Percentiles rank a stretch among this genome's conserved stretches.
Conservation (phyloP, 2,888 invertebrate species). For the Agrotis clavis region DNA sequence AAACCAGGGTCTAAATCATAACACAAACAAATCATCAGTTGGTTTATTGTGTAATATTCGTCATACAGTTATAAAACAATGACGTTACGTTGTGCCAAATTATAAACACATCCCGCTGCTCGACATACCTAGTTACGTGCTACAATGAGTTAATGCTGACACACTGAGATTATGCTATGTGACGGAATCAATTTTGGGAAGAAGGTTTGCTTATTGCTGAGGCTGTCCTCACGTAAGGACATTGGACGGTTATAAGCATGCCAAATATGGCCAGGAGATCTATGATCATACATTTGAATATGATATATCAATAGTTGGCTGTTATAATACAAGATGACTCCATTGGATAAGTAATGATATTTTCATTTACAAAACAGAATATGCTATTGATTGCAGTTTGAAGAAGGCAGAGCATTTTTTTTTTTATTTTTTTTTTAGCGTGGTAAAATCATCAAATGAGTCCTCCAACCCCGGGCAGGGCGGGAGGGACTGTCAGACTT, state of each 20-base stretch:
- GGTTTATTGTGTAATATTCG: slow-evolving; percentile 55
- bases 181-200: not conserved
- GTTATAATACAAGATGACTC: no score
- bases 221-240: no score
- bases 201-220: not conserved
- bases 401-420: not conserved
- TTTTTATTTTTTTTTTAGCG: no score
- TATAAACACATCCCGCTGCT: slow-evolving; percentile 63
- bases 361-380: not conserved
- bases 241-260: no score
- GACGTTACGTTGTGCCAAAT: slow-evolving; percentile 62
- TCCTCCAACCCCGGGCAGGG: no score
- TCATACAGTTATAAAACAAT: slow-evolving; percentile 65
- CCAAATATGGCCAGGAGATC: no score
- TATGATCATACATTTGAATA: no score
- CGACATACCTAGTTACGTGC: slow-evolving; percentile 61
- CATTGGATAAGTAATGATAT: no score
- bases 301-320: no score
- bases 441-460: no score
- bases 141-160: slow-evolving; percentile 58
- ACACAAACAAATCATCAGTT: slow-evolving; percentile 39
- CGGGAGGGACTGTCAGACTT: no score
- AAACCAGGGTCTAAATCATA: slow-evolving; percentile 19
- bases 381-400: not conserved
- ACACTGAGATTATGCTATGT: slow-evolving; percentile 53